Percentiles rank a stretch among this genome's conserved stretches.
Conservation (phyloP, 1,140 invertebrate genomes). For the Tetraneura akinire region DNA sequence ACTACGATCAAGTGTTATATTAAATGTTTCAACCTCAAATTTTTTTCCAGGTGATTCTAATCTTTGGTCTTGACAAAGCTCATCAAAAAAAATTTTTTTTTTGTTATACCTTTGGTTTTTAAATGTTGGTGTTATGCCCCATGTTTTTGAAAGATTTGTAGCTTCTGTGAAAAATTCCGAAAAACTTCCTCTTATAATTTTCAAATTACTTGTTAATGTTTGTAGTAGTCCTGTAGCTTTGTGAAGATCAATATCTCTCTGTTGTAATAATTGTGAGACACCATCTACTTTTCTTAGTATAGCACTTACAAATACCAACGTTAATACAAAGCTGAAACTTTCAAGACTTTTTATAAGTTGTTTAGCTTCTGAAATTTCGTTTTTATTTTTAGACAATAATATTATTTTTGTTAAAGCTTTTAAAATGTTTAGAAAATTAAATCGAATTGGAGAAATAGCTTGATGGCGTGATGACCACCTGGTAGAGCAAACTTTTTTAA, state of each 20-base stretch:
- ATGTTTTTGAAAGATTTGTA: neutral
- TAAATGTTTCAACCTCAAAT: neutral
- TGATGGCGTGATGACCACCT: neutral
- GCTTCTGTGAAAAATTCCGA: neutral
- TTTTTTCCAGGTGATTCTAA: neutral
- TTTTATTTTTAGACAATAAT: conserved; percentile 12
- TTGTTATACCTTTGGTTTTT: neutral
- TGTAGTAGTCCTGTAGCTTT: neutral
- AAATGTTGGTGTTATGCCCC: neutral
- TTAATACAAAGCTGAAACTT: neutral
- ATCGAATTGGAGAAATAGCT: neutral
- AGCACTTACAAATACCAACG: neutral
- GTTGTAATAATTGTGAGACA: conserved; percentile 1
- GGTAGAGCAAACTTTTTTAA: conserved; percentile 14
- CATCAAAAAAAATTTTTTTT: neutral
- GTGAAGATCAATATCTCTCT: neutral
- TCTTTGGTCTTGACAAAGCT: neutral
- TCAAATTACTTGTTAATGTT: neutral
- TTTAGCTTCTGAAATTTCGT: conserved; percentile 20
- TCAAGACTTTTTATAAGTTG: neutral
- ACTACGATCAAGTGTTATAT: conserved; percentile 6
- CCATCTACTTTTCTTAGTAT: conserved; percentile 6
- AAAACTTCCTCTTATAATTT: neutral
- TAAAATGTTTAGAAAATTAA: conserved; percentile 5
- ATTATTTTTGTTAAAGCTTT: neutral